Evolutionary conservation across 1,140 invertebrate species (phyloP), one percentile per base, ranked within the genome.

Genomic region (Lucilia sericata): DNA sequence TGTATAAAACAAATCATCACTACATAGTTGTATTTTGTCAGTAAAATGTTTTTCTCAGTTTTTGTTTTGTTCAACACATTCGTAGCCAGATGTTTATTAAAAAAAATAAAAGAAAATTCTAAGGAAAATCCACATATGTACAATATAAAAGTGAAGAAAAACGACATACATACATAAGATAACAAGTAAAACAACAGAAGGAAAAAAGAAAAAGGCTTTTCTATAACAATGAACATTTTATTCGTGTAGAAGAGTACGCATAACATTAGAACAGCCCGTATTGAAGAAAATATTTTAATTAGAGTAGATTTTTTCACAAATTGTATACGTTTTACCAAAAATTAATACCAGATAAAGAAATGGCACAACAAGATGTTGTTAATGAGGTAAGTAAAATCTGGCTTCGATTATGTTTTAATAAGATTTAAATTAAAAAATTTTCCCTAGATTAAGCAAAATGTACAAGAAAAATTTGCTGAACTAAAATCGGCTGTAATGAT

Each of bases 401-500:
- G 25, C 25, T 30, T 30, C 3, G 25, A 30, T 30, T 49, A 12
- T 13, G n/a, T 42, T 70, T 70, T 2, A 21, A 70, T 5, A 2
- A 2, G 51, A 55, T 55, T 55, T 10, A n/a, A 17, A 76, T 42
- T 36, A 42, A 76, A 17, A n/a, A 42, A 17, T 42, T 83, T 75
- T 76, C 87, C 42, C 0, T 86, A 93, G 92, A 89, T 93, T 36
- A 92, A 93, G 87, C 84, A 87, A 70, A 89, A 91, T 85, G 92
- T 93, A 65, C 90, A 89, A 84, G 86, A 86, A 36, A 92, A 92
- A 84, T 93, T 93, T 82, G 90, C 91, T 55, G 89, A 91, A 81
- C 85, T 93, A 17, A 87, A 88, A 17, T 89, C 92, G 60, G 88
- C 89, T 0, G 84, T 93, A 25, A 88, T 90, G 85, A 91, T 91